These are phyloP conservation scores for Diabrotica virgifera DNA, from an alignment of 1,140 invertebrate genomes.

Conservation along the genomic window DNA sequence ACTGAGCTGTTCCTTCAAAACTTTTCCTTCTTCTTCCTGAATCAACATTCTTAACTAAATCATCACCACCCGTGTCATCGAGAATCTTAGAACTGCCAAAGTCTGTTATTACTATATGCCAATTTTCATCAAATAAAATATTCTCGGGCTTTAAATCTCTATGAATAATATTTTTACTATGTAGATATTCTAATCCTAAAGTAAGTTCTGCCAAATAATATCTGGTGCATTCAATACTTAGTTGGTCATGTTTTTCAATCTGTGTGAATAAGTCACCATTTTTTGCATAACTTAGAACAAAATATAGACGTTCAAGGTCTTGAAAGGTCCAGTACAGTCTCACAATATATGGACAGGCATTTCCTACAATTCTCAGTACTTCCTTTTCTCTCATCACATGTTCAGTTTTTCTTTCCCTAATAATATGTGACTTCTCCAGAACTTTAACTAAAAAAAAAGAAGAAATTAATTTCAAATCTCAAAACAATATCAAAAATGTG, in stretches of 20 bases:
- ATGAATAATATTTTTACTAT: constrained; percentile 88
- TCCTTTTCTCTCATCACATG: constrained; percentile 93
- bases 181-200: constrained; percentile 87
- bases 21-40: constrained; percentile 60
- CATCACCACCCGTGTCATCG: constrained; percentile 28
- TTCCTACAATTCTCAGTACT: constrained; percentile 74
- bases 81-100: constrained; percentile 93
- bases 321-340: constrained; percentile 96
- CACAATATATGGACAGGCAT: constrained; percentile 79
- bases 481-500: too few relatives aligned
- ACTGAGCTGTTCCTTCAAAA: constrained; percentile 78
- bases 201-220: constrained; percentile 96
- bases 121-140: constrained; percentile 85
- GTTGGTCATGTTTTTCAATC: constrained; percentile 87
- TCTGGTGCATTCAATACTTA: constrained; percentile 81
- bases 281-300: constrained; percentile 93
- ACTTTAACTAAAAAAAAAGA: constrained; percentile 84
- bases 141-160: constrained; percentile 90
- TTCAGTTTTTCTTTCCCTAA: constrained; percentile 88
- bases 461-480: too few relatives aligned
- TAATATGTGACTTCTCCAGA: constrained; percentile 88
- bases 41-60: constrained; percentile 30
- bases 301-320: constrained; percentile 89
- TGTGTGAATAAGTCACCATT: constrained; percentile 91
- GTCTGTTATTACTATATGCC: constrained; percentile 96